Evolutionary conservation across 2,113 vertebrate species (phyloP).

Genomic region (Campylomormyrus numenius): DNA sequence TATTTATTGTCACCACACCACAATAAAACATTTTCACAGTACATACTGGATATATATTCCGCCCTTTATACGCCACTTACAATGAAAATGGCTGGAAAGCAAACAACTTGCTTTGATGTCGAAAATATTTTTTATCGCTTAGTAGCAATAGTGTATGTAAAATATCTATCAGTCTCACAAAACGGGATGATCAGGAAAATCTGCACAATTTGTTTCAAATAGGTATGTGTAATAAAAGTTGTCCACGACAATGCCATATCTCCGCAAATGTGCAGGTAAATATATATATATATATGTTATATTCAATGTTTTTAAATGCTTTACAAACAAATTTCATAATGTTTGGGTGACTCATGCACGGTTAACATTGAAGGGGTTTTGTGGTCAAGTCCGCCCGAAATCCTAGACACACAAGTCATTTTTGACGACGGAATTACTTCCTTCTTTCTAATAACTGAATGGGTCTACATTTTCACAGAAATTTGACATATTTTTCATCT

Average conservation of each 20-base stretch:
- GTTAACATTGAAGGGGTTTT: conserved; percentile 1
- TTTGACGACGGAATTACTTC: not conserved
- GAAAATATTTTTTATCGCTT: not conserved
- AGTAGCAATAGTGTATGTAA: not conserved
- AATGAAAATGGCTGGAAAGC: conserved; percentile 11
- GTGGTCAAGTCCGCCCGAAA: not conserved
- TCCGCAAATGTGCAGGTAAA: not conserved
- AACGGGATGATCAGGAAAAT: not conserved
- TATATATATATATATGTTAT: not conserved
- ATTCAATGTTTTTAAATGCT: not conserved
- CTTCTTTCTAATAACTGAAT: not conserved
- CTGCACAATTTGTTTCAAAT: not conserved
- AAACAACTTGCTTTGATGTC: conserved; percentile 10
- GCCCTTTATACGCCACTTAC: conserved; percentile 1
- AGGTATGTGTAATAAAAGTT: not conserved
- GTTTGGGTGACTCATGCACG: conserved; percentile 5
- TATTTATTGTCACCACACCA: conserved; percentile 23
- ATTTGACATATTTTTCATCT: conserved; percentile 53
- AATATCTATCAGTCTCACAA: not conserved
- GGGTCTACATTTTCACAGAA: not conserved
- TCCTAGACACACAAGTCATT: not conserved
- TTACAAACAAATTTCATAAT: not conserved
- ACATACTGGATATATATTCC: conserved; percentile 15
- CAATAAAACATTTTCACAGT: conserved; percentile 26
- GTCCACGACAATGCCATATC: not conserved